These are phyloP conservation scores for Sialia sialis DNA, from an alignment of 2,113 vertebrate species.

Conservation along the genomic window DNA sequence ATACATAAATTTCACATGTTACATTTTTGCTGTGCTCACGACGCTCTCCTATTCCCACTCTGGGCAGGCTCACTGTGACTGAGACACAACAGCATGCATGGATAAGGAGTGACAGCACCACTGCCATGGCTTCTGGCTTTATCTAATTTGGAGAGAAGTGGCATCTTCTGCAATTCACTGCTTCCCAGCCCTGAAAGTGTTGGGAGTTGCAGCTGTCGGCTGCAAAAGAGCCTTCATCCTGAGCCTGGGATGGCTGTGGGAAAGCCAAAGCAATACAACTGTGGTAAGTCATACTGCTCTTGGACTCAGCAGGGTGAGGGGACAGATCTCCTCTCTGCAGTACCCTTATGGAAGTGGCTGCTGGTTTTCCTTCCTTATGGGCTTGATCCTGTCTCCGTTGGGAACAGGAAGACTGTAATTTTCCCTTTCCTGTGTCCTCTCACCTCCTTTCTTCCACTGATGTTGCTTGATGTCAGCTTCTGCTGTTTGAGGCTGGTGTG, in stretches of 20 bases:
- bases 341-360: neutral
- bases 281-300: fast-evolving
- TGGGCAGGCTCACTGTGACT: neutral
- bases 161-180: neutral
- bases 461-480: neutral
- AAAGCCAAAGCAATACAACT: neutral
- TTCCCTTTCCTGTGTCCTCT: neutral
- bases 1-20: neutral
- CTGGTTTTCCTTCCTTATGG: neutral
- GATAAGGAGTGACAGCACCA: neutral
- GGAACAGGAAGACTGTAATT: neutral
- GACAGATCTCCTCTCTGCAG: neutral
- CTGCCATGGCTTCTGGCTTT: neutral
- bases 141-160: neutral
- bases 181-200: neutral
- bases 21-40: neutral
- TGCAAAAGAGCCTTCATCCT: neutral
- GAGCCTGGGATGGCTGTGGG: neutral
- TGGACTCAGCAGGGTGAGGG: neutral
- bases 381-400: neutral
- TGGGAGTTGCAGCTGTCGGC: neutral
- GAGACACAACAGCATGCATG: neutral
- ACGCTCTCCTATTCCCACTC: neutral
- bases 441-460: neutral
- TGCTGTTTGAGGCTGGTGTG: neutral